Percentiles rank a stretch among this genome's conserved stretches.
phyloP scores from a whole-genome alignment of 92 coral and sea anemone species.

The Muricea muricata region DNA sequence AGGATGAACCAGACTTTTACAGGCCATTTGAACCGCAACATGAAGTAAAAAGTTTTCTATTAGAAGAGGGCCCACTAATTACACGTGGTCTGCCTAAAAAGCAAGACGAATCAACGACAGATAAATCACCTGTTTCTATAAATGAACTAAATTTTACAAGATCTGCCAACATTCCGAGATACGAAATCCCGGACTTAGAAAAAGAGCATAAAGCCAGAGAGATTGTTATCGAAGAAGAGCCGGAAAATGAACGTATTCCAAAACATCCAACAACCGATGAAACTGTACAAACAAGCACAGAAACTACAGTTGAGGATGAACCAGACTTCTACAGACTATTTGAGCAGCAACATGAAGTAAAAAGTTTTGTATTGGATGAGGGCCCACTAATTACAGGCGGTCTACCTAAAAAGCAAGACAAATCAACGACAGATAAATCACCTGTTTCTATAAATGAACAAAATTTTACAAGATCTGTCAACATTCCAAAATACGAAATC shows the following conservation, averaged over 20 bases:
- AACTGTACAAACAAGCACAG: neutral
- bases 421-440: neutral
- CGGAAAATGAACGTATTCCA: neutral
- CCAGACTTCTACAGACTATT: constrained; percentile 5
- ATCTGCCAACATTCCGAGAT: neutral
- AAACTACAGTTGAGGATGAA: neutral
- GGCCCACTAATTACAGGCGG: neutral
- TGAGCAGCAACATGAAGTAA: neutral
- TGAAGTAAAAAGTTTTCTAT: neutral
- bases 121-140: no score
- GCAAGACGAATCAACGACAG: no score
- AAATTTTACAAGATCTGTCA: neutral
- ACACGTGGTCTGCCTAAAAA: neutral
- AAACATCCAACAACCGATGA: neutral
- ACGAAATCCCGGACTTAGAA: neutral
- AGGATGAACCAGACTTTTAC: constrained; percentile 1
- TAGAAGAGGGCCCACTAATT: neutral
- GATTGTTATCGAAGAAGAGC: neutral
- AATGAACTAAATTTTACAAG: neutral
- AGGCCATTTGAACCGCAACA: constrained; percentile 6
- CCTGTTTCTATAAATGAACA: neutral
- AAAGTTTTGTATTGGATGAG: neutral
- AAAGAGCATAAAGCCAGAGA: neutral
- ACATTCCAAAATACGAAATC: neutral
- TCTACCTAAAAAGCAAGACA: neutral